These are phyloP conservation scores for Parnassius glacialis DNA, from an alignment of 2,888 invertebrate species.

Conservation along the genomic window DNA sequence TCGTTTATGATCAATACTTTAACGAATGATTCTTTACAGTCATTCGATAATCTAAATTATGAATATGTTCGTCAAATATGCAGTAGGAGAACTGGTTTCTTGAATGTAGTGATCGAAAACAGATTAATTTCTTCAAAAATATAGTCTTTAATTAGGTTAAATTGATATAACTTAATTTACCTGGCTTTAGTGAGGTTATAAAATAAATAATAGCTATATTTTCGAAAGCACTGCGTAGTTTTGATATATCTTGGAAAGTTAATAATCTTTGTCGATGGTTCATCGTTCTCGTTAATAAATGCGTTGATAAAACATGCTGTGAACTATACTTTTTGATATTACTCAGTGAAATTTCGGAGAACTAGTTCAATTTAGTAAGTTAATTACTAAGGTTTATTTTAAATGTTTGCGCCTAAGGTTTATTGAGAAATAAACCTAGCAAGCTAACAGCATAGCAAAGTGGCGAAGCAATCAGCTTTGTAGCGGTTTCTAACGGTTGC, in stretches of 20 bases:
- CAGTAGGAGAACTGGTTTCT: conserved; percentile 18
- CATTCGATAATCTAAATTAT: conserved; percentile 21
- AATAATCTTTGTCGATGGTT: background rate
- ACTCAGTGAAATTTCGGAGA: too few species aligned
- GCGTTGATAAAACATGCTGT: too few species aligned
- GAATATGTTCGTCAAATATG: conserved; percentile 10
- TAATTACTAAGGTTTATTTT: too few species aligned
- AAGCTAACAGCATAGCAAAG: too few species aligned
- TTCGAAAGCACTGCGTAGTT: conserved; percentile 13
- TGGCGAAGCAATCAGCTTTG: too few species aligned
- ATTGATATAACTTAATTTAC: conserved; percentile 23
- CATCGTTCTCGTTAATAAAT: too few species aligned
- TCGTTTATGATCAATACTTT: conserved; percentile 22
- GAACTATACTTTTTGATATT: too few species aligned
- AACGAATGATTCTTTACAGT: conserved; percentile 23
- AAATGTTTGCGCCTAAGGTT: too few species aligned
- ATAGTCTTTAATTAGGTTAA: background rate
- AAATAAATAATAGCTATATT: conserved; percentile 20
- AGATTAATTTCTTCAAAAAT: conserved; percentile 2
- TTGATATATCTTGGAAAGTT: conserved; percentile 15
- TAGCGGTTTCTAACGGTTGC: too few species aligned
- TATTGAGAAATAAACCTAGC: too few species aligned
- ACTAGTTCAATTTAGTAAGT: too few species aligned
- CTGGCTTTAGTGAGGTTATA: conserved; percentile 7
- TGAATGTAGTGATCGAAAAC: conserved; percentile 3